Evolutionary conservation across 2,888 invertebrate genomes (phyloP).

Genomic region (Tipula vernalis): DNA sequence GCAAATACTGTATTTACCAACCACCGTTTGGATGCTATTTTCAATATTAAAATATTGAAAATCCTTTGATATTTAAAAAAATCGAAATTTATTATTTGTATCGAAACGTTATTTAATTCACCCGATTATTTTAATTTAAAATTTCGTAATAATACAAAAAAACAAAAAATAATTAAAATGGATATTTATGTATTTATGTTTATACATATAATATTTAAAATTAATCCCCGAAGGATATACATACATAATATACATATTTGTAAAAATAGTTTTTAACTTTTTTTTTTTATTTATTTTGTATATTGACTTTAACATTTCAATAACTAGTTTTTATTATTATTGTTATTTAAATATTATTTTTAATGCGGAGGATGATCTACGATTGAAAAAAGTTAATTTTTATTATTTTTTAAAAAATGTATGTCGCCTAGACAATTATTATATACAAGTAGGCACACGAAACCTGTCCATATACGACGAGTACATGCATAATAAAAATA

Average conservation of each 20-base stretch:
- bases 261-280: not conserved
- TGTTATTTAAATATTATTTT: not conserved
- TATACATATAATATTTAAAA: not conserved
- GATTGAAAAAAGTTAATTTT: not conserved
- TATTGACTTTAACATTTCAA: not conserved
- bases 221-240: not conserved
- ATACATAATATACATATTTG: not conserved
- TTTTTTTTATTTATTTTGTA: not conserved
- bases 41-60: not conserved
- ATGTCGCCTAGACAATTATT: not conserved
- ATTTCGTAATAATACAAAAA: not conserved
- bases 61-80: not conserved
- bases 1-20: not conserved
- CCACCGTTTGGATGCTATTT: not conserved
- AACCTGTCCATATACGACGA: not conserved
- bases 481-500: not conserved
- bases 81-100: not conserved
- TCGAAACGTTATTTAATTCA: not conserved
- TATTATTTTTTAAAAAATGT: not conserved
- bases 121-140: not conserved
- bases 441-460: not conserved
- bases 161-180: not conserved
- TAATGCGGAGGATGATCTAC: not conserved
- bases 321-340: not conserved
- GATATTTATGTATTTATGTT: not conserved